Conservation (phyloP, 2,113 vertebrate genomes). For the Oryzias curvinotus region DNA sequence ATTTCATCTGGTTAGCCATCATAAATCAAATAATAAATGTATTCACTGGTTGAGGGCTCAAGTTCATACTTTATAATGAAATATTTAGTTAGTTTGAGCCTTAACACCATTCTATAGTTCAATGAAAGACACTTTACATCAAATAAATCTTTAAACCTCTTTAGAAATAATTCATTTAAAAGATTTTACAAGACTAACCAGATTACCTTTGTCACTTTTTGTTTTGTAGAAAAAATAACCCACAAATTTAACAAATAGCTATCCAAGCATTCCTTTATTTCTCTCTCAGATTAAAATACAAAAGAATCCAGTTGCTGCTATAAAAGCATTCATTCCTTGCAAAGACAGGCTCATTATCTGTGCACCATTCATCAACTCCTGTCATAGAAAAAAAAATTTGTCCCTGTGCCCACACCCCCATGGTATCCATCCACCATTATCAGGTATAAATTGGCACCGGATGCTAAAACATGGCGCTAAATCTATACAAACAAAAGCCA, state of each 20-base stretch:
- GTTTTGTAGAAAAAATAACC: too few relatives aligned
- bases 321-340: constrained; percentile 20
- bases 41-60: too few relatives aligned
- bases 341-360: constrained; percentile 25
- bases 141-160: too few relatives aligned
- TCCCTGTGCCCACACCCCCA: constrained; percentile 18
- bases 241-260: not conserved
- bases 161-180: too few relatives aligned
- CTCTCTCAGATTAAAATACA: constrained; percentile 10
- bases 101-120: too few relatives aligned
- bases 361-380: constrained; percentile 30
- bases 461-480: constrained; percentile 26
- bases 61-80: too few relatives aligned
- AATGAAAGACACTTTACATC: too few relatives aligned
- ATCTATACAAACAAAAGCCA: constrained; percentile 31
- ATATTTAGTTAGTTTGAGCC: too few relatives aligned
- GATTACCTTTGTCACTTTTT: too few relatives aligned
- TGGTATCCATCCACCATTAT: constrained; percentile 9
- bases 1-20: too few relatives aligned
- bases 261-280: not conserved
- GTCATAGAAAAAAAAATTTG: constrained; percentile 23
- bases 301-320: constrained; percentile 9
- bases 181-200: too few relatives aligned
- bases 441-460: constrained; percentile 3
- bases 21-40: too few relatives aligned